Conservation (phyloP, 2,797 vertebrate species). For the Chrosomus eos region DNA sequence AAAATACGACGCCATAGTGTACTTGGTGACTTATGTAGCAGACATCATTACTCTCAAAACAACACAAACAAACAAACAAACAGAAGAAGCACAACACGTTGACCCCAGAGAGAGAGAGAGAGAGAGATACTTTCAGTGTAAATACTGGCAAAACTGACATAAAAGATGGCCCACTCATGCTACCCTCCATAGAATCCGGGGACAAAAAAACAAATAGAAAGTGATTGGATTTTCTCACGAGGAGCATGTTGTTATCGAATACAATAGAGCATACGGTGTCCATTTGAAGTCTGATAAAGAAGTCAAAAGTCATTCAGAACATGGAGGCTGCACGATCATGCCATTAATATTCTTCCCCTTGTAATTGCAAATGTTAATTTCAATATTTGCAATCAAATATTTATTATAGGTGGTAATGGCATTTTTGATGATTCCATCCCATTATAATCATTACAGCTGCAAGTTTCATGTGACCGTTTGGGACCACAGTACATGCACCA, state of each 20-base stretch:
- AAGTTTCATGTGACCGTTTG: neutral
- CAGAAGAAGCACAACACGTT: neutral
- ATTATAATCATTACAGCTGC: neutral
- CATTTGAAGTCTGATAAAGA: slow-evolving; percentile 4
- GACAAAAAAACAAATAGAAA: neutral
- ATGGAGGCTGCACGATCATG: neutral
- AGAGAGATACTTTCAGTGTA: neutral
- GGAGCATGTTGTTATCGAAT: neutral
- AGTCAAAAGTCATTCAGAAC: neutral
- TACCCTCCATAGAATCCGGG: neutral
- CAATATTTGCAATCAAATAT: neutral
- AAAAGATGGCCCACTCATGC: neutral
- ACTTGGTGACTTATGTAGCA: neutral
- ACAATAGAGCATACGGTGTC: neutral
- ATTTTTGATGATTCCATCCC: neutral
- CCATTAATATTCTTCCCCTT: neutral
- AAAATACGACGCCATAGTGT: neutral
- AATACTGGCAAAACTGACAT: neutral
- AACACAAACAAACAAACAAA: no score
- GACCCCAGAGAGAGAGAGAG: neutral
- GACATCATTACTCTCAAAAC: neutral
- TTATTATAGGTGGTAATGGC: neutral
- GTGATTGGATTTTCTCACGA: neutral
- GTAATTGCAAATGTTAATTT: neutral
- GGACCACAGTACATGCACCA: neutral